These are phyloP conservation scores for Glyptemys insculpta DNA, from an alignment of 2,797 vertebrate species.

Conservation along the genomic window DNA sequence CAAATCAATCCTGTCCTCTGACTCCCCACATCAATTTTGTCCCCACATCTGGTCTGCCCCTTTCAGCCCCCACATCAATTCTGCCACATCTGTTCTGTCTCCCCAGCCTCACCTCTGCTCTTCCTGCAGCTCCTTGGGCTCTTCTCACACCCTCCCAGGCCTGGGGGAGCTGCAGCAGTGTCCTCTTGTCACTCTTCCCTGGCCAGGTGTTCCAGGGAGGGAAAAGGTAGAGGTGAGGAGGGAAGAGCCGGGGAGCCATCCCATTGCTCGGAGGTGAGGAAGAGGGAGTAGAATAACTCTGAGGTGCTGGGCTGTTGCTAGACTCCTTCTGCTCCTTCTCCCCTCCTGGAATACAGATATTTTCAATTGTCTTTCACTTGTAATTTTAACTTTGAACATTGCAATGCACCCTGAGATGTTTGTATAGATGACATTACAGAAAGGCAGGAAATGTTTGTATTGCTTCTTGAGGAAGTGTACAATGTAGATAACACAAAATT, in stretches of 20 bases:
- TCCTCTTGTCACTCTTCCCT: background rate
- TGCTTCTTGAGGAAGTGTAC: conserved; percentile 15
- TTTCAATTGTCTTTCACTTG: background rate
- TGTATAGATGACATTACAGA: background rate
- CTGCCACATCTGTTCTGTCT: background rate
- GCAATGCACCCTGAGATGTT: background rate
- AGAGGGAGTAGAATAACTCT: background rate
- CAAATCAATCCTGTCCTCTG: background rate
- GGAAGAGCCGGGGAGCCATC: background rate
- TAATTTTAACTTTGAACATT: conserved; percentile 1
- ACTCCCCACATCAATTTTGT: background rate
- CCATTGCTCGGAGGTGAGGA: background rate
- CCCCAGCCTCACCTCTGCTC: background rate
- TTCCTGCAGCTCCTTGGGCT: no score
- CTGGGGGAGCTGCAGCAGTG: background rate
- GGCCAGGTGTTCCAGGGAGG: background rate
- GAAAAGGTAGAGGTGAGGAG: background rate
- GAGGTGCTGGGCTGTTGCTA: background rate
- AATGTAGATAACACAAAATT: conserved; percentile 38
- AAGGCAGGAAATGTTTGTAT: conserved; percentile 27
- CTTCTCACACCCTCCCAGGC: background rate
- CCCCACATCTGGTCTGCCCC: background rate
- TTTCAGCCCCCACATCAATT: background rate
- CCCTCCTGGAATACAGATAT: background rate
- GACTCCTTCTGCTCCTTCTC: background rate